Evolutionary conservation across 2,888 invertebrate genomes (phyloP).

Genomic region (Nymphalis c-album): DNA sequence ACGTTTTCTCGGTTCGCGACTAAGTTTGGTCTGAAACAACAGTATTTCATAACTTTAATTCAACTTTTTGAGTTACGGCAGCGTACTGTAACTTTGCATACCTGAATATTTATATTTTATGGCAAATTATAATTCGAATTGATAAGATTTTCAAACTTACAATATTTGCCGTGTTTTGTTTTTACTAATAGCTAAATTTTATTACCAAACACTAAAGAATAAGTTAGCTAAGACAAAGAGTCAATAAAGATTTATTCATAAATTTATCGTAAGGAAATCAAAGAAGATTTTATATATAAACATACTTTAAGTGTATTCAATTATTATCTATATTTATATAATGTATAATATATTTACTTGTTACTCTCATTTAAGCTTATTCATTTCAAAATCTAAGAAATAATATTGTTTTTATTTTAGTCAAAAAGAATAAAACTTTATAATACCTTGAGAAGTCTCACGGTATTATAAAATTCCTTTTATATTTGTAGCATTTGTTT

Average conservation of each 20-base stretch:
- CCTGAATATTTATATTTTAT: conserved; percentile 32
- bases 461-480: not conserved
- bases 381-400: no score
- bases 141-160: not conserved
- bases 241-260: no score
- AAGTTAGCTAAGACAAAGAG: no score
- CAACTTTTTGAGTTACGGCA: conserved; percentile 33
- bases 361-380: no score
- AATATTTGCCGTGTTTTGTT: not conserved
- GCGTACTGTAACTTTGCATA: conserved; percentile 31
- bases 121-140: conserved; percentile 19
- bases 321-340: no score
- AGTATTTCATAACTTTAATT: conserved; percentile 33
- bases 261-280: no score
- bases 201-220: not conserved
- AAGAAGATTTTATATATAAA: no score
- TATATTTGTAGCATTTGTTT: not conserved
- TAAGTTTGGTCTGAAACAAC: conserved; percentile 34
- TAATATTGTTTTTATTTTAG: no score
- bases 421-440: no score
- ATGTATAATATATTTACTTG: no score
- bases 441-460: no score
- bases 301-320: no score
- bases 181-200: not conserved
- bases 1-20: conserved; percentile 30